phyloP scores from a whole-genome alignment of 2,113 vertebrate species.

The Malurus alboscapulatus region DNA sequence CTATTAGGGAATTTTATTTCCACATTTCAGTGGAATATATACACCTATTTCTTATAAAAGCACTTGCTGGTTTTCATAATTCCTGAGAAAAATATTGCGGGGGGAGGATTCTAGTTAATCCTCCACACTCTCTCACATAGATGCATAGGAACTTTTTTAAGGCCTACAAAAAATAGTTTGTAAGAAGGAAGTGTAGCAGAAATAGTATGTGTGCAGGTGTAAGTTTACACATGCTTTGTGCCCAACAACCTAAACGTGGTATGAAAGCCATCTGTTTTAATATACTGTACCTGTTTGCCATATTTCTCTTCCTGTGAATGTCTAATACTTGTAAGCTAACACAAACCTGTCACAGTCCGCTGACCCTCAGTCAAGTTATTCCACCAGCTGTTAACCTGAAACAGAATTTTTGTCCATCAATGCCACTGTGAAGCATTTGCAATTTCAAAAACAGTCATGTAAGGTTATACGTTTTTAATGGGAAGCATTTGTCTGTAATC shows the following conservation, averaged over 20 bases:
- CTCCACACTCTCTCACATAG: not conserved
- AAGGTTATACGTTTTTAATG: not conserved
- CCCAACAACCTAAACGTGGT: slow-evolving; percentile 22
- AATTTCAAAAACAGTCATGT: not conserved
- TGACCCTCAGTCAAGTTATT: slow-evolving; percentile 92
- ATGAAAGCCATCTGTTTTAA: slow-evolving; percentile 61
- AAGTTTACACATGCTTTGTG: slow-evolving; percentile 31
- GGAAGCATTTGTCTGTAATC: not conserved
- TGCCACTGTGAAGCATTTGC: not conserved
- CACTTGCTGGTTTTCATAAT: not conserved
- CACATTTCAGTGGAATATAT: not conserved
- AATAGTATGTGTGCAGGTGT: not conserved
- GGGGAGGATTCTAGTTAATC: not conserved
- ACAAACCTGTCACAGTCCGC: slow-evolving; percentile 90
- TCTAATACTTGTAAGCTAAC: slow-evolving; percentile 82
- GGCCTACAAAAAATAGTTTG: not conserved
- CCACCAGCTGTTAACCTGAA: slow-evolving; percentile 96
- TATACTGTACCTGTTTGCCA: slow-evolving; percentile 80
- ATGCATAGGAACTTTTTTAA: not conserved
- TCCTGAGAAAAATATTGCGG: not conserved
- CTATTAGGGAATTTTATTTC: not conserved
- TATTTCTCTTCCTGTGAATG: slow-evolving; percentile 79
- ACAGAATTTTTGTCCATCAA: slow-evolving; percentile 34
- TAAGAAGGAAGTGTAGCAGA: not conserved
- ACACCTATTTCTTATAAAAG: not conserved